Evolutionary conservation across 1,140 invertebrate genomes (phyloP), one percentile per base, ranked within the genome.

Genomic region (Halyomorpha halys): DNA sequence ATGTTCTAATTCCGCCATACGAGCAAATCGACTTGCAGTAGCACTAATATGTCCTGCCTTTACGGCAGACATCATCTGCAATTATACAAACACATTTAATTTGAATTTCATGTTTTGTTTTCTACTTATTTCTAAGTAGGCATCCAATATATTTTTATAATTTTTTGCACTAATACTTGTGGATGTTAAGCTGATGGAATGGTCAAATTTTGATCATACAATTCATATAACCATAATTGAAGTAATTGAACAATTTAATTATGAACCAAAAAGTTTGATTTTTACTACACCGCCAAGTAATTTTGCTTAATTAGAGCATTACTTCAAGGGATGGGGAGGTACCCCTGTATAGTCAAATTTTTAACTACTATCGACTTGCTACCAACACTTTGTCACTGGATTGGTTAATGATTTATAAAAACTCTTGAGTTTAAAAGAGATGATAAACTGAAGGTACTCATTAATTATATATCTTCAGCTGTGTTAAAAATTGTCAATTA

Each of bases 41-140:
- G 53, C 53, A 6, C 86, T 85, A 49, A 97, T 86, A 70, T 89
- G 86, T 23, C 94, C 94, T 11, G 89, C 91, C 73, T 96, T 97
- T 67, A 97, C 88, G n/a, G 91, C 90, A 6, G 90, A 93, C 92
- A 97, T 97, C 86, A 97, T 90, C 93, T 96, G 75, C 60, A 76
- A 74, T 34, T 6, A 39, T 1, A 39, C 13, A 9, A 39, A 39
- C n/a, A 59, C 18, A n/a, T 59, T 18, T 18, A 21, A 59, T 16
- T 59, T 59, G 15, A 49, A 4, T 49, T 49, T n/a, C n/a, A n/a
- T n/a, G n/a, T n/a, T n/a, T n/a, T n/a, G n/a, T 49, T 18, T 18
- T 49, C 11, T 49, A n/a, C 47, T n/a, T n/a, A n/a, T n/a, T n/a
- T n/a, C n/a, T n/a, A n/a, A 49, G 3, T 4, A 49, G 11, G 11